Evolutionary conservation across 2,113 vertebrate genomes (phyloP).

Genomic region (Platycercus adscitus): DNA sequence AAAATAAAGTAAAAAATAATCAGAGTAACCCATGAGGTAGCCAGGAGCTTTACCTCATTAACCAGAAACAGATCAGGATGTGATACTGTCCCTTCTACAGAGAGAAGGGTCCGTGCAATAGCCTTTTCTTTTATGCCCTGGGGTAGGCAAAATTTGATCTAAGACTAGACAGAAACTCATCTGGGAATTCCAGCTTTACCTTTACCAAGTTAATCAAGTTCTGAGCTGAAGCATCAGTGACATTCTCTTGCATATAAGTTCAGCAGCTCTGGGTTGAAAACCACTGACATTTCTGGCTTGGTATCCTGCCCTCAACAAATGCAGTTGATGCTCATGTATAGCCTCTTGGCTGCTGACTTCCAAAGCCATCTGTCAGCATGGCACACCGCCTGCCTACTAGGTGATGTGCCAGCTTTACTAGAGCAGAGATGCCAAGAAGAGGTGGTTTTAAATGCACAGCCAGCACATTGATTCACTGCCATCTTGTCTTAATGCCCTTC

Average conservation of each 20-base stretch:
- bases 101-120: background rate
- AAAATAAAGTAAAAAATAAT: background rate
- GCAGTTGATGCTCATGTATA: slow-evolving; percentile 19
- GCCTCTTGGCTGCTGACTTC: slow-evolving; percentile 44
- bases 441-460: background rate
- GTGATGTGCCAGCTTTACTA: slow-evolving; percentile 24
- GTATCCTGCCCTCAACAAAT: slow-evolving; percentile 42
- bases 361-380: slow-evolving; percentile 57
- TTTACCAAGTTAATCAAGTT: background rate
- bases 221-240: background rate
- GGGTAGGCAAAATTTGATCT: background rate
- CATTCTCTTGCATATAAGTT: background rate
- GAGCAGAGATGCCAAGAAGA: slow-evolving; percentile 15
- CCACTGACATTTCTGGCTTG: slow-evolving; percentile 13
- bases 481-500: background rate
- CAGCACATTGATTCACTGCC: background rate
- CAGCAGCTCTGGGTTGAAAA: slow-evolving; percentile 7
- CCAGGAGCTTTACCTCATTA: background rate
- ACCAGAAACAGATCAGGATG: background rate
- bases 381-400: background rate
- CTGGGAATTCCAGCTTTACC: background rate
- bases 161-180: background rate
- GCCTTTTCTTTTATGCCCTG: background rate
- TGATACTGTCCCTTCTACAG: background rate
- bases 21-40: background rate